Evolutionary conservation across 2,797 vertebrate genomes (phyloP).

Genomic region (Neosalanx taihuensis): DNA sequence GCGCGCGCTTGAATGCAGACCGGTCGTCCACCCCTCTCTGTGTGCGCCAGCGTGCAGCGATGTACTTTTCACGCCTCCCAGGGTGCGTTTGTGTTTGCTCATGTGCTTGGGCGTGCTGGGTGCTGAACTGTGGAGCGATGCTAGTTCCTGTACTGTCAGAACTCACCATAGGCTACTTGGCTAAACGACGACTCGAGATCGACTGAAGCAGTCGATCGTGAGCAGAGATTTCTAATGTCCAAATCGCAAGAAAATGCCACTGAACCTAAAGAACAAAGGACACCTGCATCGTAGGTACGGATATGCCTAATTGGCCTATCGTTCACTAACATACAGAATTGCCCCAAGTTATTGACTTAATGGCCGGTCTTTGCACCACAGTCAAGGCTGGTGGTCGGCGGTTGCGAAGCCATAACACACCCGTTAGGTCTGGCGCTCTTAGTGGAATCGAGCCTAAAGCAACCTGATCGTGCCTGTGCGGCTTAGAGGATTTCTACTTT

Average conservation of each 20-base stretch:
- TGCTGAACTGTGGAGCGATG: background rate
- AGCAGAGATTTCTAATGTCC: background rate
- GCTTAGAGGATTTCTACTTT: background rate
- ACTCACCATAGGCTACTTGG: background rate
- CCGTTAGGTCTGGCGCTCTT: background rate
- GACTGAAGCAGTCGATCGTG: constrained; percentile 2
- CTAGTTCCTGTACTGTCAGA: background rate
- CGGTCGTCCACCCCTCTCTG: background rate
- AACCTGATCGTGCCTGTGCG: background rate
- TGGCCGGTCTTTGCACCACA: background rate
- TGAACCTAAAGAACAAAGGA: background rate
- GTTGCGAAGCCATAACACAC: background rate
- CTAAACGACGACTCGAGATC: background rate
- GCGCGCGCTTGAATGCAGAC: background rate
- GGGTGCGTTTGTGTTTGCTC: constrained; percentile 9
- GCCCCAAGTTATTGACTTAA: background rate
- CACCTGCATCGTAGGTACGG: background rate
- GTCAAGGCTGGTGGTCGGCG: background rate
- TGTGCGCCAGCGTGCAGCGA: background rate
- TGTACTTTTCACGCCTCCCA: constrained; percentile 15
- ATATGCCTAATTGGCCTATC: background rate
- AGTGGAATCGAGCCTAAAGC: background rate
- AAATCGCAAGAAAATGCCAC: background rate
- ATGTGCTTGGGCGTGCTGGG: background rate
- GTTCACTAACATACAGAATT: background rate